phyloP scores from a whole-genome alignment of 2,888 invertebrate genomes.

The Argyresthia goedartella region DNA sequence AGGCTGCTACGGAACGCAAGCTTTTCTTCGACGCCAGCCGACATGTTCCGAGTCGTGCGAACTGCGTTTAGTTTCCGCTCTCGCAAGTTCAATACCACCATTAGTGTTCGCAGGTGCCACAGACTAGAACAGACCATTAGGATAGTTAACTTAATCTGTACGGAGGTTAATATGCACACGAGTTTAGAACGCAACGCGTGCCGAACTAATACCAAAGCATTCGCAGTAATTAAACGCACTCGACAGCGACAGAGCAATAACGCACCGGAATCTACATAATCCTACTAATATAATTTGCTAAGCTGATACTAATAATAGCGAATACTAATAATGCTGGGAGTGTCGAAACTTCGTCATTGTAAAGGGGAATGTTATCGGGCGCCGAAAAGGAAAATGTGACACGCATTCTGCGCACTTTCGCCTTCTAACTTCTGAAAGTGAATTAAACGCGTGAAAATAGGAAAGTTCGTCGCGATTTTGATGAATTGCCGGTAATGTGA shows the following conservation, averaged over 20 bases:
- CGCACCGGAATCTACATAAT: not conserved
- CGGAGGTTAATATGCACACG: conserved; percentile 7
- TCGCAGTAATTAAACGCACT: conserved; percentile 28
- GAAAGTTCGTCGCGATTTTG: conserved; percentile 34
- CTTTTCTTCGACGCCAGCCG: not conserved
- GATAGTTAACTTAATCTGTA: conserved; percentile 23
- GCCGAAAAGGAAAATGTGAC: too few species aligned
- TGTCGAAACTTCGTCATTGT: not conserved
- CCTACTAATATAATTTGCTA: not conserved
- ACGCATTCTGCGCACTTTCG: not conserved
- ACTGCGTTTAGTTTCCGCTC: conserved; percentile 43
- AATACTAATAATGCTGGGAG: not conserved
- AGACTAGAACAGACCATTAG: conserved; percentile 18
- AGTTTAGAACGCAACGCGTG: not conserved
- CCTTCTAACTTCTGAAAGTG: conserved; percentile 25
- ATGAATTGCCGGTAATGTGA: conserved; percentile 50
- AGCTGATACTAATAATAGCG: not conserved
- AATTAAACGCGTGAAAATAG: conserved; percentile 41
- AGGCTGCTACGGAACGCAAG: conserved; percentile 25
- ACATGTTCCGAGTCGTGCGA: conserved; percentile 26
- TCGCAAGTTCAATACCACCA: conserved; percentile 43
- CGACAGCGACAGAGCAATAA: conserved; percentile 2
- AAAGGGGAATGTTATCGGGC: too few species aligned
- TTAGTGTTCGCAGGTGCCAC: conserved; percentile 21
- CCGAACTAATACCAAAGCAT: conserved; percentile 12